Base-by-base conservation (phyloP, 1,140 invertebrate genomes). In the Sitophilus oryzae region DNA sequence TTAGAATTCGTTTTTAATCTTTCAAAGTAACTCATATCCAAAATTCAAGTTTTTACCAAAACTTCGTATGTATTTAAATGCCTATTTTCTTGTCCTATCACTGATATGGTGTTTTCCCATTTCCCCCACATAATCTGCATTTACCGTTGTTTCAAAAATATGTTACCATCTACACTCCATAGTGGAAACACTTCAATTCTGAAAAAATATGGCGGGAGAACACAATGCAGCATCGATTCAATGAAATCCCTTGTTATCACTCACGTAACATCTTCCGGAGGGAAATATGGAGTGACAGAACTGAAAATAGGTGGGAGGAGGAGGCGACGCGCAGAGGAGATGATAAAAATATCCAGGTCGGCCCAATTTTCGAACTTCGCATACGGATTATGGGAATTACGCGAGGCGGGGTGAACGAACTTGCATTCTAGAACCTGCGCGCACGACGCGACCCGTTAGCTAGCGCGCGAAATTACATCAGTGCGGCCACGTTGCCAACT, bases 331-430 rank as follows among this genome's bases (percentile, higher is more conserved):
- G 34, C 9, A n/a, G n/a, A n/a, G n/a, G n/a, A n/a, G 42, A 5
- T 18, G 42, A 20, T 18, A 44, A 11, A 10, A 16, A 44, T 20
- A 20, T 25, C 44, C 44, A 46, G 44, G 44, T 30, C 44, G 44
- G n/a, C 44, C 44, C 44, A 30, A 46, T 34, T 46, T 46, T 46
- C 15, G 44, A 46, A 46, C 44, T 46, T 30, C n/a, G 21, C 30
- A 10, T 46, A 42, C 15, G 40, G 40, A 38, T 50, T 50, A 44
- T 34, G 41, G 50, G 50, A 43, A 44, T 52, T 52, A 44, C 41
- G 50, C 40, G 11, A 51, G 8, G 23, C 18, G 41, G 42, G 38
- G 40, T 52, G 36, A 40, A 44, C 41, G 50, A 43, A 43, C 50
- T 16, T 41, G 50, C 50, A 44, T 36, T 40, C 36, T 18, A 18